Base-by-base conservation (phyloP, 2,113 vertebrate genomes). In the Carettochelys insculpta region DNA sequence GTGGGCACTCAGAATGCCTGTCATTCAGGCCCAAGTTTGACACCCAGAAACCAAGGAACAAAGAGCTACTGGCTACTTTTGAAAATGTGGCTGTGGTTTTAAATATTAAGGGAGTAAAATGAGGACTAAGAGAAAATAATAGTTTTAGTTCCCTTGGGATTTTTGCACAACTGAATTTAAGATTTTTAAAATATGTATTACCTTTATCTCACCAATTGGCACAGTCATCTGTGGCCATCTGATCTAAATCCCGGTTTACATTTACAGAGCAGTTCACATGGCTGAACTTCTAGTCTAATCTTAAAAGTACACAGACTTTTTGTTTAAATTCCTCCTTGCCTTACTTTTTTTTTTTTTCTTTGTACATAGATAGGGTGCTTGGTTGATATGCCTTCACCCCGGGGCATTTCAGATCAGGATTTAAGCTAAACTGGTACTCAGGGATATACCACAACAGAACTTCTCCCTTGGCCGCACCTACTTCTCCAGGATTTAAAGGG, bases 101-200 rank as follows among this genome's bases (percentile, higher is more conserved):
- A 86, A 95, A 90, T 50, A 52, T 82, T 94, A 93, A 90, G 19
- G 61, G 13, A 53, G 87, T 34, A 73, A 38, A 86, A 80, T 82
- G 78, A n/a, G 89, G 79, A 54, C 73, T 77, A 82, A 77, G 82
- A 90, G 87, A 87, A 96, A 92, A 90, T 77, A 95, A 93, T 43
- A 94, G 92, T 85, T 94, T 83, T 47, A 89, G 90, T 84, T 58
- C 83, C 45, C 94, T 88, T 82, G 73, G 89, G 78, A 92, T n/a
- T 92, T 87, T 90, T 90, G 88, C 94, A 92, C 51, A 93, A 12
- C 77, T 82, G 56, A 90, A 95, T 95, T 94, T 45, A 45, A 68
- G n/a, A 89, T 86, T 94, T 94, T 88, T 77, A 89, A 92, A 94
- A 81, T 45, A 90, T 56, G 81, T 83, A 92, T 78, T 34, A 73